Evolutionary conservation across 2,113 vertebrate genomes (phyloP).

Genomic region (Acrocephalus kingi): DNA sequence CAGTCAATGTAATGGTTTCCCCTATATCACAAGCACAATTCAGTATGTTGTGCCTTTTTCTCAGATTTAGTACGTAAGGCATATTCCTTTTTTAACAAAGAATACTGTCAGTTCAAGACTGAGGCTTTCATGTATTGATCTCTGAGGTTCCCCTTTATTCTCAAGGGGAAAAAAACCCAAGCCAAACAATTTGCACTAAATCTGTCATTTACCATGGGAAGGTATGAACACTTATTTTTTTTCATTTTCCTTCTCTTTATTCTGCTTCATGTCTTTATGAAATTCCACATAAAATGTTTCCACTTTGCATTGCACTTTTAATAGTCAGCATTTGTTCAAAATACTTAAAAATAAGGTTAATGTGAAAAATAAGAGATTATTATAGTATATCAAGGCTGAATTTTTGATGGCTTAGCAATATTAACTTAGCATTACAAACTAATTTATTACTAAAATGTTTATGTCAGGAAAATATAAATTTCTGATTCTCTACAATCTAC

Average conservation of each 20-base stretch:
- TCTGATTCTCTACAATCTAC: background rate
- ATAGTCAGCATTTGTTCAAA: background rate
- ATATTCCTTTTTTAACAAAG: background rate
- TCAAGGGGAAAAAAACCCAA: background rate
- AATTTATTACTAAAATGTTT: background rate
- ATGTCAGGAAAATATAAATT: background rate
- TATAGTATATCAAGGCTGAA: background rate
- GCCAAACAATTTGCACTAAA: background rate
- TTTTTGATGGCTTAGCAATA: background rate
- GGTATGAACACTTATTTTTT: background rate
- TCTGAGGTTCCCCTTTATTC: background rate
- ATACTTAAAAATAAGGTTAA: background rate
- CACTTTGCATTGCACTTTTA: background rate
- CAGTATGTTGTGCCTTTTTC: background rate
- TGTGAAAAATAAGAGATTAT: background rate
- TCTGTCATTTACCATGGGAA: background rate
- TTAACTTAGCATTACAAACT: background rate
- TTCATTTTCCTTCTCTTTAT: background rate
- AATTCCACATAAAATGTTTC: background rate
- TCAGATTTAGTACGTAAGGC: background rate
- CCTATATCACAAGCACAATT: background rate
- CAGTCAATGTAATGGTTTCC: background rate
- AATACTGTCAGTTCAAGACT: background rate
- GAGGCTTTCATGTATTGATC: background rate
- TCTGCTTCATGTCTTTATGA: background rate